These are phyloP conservation scores for Urocyon cinereoargenteus DNA, from an alignment of 2,797 vertebrate species.

Conservation along the genomic window DNA sequence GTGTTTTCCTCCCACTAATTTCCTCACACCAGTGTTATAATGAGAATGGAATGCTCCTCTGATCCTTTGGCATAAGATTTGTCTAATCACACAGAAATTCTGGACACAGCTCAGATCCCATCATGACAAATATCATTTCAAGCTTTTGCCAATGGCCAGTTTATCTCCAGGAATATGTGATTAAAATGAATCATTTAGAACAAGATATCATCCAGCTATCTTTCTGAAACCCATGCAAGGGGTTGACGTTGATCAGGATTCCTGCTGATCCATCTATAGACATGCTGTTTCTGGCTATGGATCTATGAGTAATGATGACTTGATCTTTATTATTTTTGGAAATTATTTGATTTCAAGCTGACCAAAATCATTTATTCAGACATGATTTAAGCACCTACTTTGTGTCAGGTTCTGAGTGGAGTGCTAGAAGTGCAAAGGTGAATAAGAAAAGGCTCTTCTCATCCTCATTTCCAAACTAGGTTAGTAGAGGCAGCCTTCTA, in stretches of 20 bases:
- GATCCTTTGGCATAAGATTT: conserved; percentile 26
- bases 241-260: background rate
- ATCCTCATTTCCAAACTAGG: background rate
- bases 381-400: background rate
- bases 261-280: background rate
- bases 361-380: conserved; percentile 5
- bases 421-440: background rate
- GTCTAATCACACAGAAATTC: conserved; percentile 57
- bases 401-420: background rate
- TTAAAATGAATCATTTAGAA: conserved; percentile 46
- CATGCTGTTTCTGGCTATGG: background rate
- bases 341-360: background rate
- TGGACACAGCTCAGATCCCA: conserved; percentile 34
- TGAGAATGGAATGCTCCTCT: conserved; percentile 30
- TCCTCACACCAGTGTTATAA: background rate
- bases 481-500: background rate
- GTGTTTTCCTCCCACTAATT: background rate
- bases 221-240: background rate
- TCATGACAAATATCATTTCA: conserved; percentile 55
- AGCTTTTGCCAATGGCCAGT: conserved; percentile 46
- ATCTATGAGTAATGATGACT: background rate
- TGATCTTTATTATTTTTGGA: background rate
- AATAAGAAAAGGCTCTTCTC: background rate
- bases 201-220: background rate
- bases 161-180: conserved; percentile 45